Base-by-base conservation (phyloP, 2,888 invertebrate species). In the Hyposoter dolosus region DNA sequence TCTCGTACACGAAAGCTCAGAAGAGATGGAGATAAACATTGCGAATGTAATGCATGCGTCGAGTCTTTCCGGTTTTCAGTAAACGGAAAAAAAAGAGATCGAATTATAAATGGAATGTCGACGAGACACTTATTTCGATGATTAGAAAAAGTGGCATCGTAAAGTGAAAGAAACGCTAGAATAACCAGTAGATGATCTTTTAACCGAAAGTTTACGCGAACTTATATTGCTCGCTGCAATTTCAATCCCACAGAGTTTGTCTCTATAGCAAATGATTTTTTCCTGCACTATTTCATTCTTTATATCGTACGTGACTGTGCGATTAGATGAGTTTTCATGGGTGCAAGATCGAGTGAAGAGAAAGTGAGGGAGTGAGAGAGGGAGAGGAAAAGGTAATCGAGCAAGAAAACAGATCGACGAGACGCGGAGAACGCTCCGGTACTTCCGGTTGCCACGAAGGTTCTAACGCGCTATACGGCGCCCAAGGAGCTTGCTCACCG, bases 11-110 rank as follows among this genome's bases (percentile, higher is more conserved):
- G 71, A 35, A 53, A 19, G 50, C 53, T 60, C 75, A 63, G 68
- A 28, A 72, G 74, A 43, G 83, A 83, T 40, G 40, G 87, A 85
- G 85, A 88, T 87, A 86, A 89, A 87, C 86, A 83, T 85, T 85
- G 60, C 35, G 76, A 84, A 85, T 85, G 87, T 84, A 86, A 89
- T 86, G 82, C 75, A 56, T 74, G 76, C 71, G 6, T 50, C 23
- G 12, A 35, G 69, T 74, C 43, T 50, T 6, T 68, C 28, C 6
- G 15, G 15, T 60, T 60, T 28, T 28, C 15, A 40, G 35, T 3
- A 65, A 17, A 40, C 3, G n/a, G 40, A 10, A 40, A 40, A 15
- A 43, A 68, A 65, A 65, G 45, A 72, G 28, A 47, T 71, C 19
- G 40, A 53, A 68, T 74, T 53, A 35, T 35, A 63, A 65, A 32